These are phyloP conservation scores for Geopemphigus sp. DNA, from an alignment of 1,140 invertebrate genomes.

Conservation along the genomic window DNA sequence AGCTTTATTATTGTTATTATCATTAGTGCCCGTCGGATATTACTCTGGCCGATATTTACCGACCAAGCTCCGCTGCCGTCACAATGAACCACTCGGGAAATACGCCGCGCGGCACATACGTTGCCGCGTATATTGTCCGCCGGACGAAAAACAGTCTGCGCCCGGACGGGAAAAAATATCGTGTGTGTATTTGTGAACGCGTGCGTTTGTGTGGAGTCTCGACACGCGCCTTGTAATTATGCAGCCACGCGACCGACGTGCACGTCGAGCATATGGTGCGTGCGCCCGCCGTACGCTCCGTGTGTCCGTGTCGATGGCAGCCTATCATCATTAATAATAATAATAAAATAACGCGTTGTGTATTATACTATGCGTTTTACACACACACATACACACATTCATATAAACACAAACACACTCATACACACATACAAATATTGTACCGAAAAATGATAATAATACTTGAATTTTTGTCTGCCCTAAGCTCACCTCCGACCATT, in stretches of 20 bases:
- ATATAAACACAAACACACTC: background rate
- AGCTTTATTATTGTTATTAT: constrained; percentile 31
- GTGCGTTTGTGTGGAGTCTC: background rate
- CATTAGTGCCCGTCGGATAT: constrained; percentile 24
- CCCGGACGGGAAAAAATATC: constrained; percentile 6
- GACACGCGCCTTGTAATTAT: constrained; percentile 43
- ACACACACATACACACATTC: background rate
- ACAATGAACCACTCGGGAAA: constrained; percentile 28
- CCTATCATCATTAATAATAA: constrained; percentile 42
- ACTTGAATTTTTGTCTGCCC: background rate
- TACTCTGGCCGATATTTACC: constrained; percentile 28
- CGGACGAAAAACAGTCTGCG: constrained; percentile 7
- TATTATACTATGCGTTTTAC: background rate
- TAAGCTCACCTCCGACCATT: background rate
- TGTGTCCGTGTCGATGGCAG: constrained; percentile 20
- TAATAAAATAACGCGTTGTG: constrained; percentile 30
- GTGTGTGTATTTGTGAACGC: background rate
- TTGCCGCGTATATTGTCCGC: background rate
- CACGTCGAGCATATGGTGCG: constrained; percentile 32
- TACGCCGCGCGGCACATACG: background rate
- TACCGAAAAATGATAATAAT: constrained; percentile 13
- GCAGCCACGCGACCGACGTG: constrained; percentile 33
- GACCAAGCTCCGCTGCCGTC: background rate
- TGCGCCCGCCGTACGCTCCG: background rate
- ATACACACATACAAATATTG: background rate